These are phyloP conservation scores for Alsophila aescularia DNA, from an alignment of 2,888 invertebrate genomes.

Conservation along the genomic window DNA sequence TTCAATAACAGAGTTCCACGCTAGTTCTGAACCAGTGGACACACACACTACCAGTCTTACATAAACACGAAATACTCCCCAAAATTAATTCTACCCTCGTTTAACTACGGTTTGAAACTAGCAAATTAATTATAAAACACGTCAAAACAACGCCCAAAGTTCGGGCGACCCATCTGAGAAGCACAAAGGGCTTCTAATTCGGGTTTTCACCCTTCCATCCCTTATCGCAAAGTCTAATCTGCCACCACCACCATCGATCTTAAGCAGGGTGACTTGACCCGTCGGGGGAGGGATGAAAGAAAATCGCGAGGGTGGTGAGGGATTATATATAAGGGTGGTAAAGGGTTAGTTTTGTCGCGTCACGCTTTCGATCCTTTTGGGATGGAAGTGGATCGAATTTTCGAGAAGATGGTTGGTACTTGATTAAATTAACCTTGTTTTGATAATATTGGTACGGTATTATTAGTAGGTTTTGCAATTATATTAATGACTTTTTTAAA, in stretches of 20 bases:
- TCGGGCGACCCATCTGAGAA: slow-evolving; percentile 75
- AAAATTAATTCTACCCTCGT: slow-evolving; percentile 73
- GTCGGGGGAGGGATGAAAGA: slow-evolving; percentile 75
- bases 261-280: slow-evolving; percentile 82
- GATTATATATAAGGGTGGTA: slow-evolving; percentile 58
- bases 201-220: slow-evolving; percentile 66
- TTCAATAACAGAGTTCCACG: not conserved
- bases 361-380: slow-evolving; percentile 49
- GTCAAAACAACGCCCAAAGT: slow-evolving; percentile 81
- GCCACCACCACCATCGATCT: slow-evolving; percentile 80
- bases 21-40: no score
- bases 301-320: slow-evolving; percentile 71
- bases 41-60: slow-evolving; percentile 20
- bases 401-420: not conserved
- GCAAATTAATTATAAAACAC: slow-evolving; percentile 83
- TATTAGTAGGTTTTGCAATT: no score
- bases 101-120: slow-evolving; percentile 79
- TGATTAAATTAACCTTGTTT: not conserved
- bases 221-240: slow-evolving; percentile 81
- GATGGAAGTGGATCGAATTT: slow-evolving; percentile 21
- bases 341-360: slow-evolving; percentile 77
- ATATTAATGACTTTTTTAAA: no score
- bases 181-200: slow-evolving; percentile 78
- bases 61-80: slow-evolving; percentile 49
- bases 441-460: no score